Conservation (phyloP, 1,140 invertebrate species). For the Drosophila saltans region DNA sequence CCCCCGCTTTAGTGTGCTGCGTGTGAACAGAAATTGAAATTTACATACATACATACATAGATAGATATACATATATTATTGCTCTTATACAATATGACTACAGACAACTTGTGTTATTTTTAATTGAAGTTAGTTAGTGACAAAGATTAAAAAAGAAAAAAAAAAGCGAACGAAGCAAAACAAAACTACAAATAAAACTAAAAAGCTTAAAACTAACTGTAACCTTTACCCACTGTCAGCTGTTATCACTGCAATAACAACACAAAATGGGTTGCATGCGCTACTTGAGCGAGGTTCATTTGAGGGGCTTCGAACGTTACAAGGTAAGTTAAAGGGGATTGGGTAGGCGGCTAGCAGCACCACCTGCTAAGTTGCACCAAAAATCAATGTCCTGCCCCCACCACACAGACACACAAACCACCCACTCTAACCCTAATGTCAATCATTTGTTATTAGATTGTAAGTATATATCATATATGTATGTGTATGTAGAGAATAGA, state of each 20-base stretch:
- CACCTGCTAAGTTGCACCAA: background rate
- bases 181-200: background rate
- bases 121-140: slow-evolving; percentile 31
- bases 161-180: background rate
- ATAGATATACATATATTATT: slow-evolving; percentile 9
- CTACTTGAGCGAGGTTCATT: slow-evolving; percentile 89
- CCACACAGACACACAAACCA: background rate
- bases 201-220: background rate
- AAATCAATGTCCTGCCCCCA: slow-evolving; percentile 55
- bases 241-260: slow-evolving; percentile 34
- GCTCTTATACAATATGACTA: slow-evolving; percentile 25
- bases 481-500: background rate
- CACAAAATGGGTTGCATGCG: slow-evolving; percentile 82
- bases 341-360: background rate
- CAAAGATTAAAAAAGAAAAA: slow-evolving; percentile 28
- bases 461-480: slow-evolving; percentile 4
- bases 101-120: slow-evolving; percentile 20
- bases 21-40: slow-evolving; percentile 25
- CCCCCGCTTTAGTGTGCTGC: slow-evolving; percentile 14
- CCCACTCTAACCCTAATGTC: slow-evolving; percentile 4
- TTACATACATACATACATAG: background rate
- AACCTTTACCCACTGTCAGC: slow-evolving; percentile 25
- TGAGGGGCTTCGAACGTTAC: slow-evolving; percentile 92
- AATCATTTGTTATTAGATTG: slow-evolving; percentile 40
- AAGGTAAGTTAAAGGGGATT: slow-evolving; percentile 86